Evolutionary conservation across 2,888 invertebrate genomes (phyloP), one percentile per base, ranked within the genome.

Genomic region (Rosalia funebris): DNA sequence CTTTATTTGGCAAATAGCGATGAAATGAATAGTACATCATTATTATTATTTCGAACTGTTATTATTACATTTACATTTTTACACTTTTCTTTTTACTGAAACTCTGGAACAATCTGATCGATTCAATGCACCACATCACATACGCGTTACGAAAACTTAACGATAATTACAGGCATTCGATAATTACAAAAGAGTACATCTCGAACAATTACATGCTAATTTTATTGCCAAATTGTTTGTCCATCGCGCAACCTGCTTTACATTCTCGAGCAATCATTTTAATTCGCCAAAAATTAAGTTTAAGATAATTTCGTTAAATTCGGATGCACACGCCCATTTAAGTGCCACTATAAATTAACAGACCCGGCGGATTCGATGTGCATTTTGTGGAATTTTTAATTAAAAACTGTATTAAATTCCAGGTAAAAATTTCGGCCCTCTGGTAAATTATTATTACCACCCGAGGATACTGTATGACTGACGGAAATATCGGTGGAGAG

Each of bases 241-340:
- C 7, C 25, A 25, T 3, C 25, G 25, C 3, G 11, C 11, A n/a
- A 34, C 3, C 34, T 34, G 25, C 34, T 2, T 2, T 10, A 34
- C 11, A n/a, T 34, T 34, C 10, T n/a, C 34, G 34, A 11, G 34
- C 42, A 42, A 19, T 42, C 42, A 42, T 42, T 42, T 42, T 42
- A 42, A 42, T 42, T 42, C 42, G 1, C 1, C 7, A 42, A 42
- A 17, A 17, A 9, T 42, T 9, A 42, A 4, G 7, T 19, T 19
- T 42, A 42, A 42, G 42, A 42, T 17, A 17, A 42, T 42, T 42
- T 42, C n/a, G 42, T 42, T 42, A 20, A 42, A 20, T 42, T 20
- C 42, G 11, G 3, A 20, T 19, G 19, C 11, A 42, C 42, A 42
- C 42, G 9, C 20, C 17, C 42, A 12, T 20, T 20, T 42, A 42